Evolutionary conservation across 2,888 invertebrate species (phyloP).

Genomic region (Plemyria rubiginata): DNA sequence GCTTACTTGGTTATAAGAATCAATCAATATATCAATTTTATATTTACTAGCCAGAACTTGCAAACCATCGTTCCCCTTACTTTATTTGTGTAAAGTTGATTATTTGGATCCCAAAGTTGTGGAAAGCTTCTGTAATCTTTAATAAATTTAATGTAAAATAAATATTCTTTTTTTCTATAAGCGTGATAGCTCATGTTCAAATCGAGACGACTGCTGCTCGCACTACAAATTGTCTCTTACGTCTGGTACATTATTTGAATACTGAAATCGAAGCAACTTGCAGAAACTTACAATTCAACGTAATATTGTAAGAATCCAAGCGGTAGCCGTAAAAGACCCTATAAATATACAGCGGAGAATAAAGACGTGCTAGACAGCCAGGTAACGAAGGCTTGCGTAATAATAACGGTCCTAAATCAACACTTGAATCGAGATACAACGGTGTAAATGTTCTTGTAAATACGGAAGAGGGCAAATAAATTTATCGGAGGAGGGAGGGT

Average conservation of each 20-base stretch:
- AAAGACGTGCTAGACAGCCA: conserved; percentile 35
- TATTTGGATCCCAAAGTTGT: no score
- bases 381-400: conserved; percentile 43
- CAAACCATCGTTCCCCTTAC: no score
- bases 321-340: conserved; percentile 16
- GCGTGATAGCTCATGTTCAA: no score
- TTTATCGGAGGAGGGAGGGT: conserved; percentile 44
- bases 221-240: no score
- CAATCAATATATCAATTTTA: no score
- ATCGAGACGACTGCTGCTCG: no score
- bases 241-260: background rate
- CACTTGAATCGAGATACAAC: conserved; percentile 53
- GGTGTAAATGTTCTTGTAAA: conserved; percentile 64
- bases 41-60: no score
- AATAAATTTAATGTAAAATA: no score
- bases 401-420: conserved; percentile 70
- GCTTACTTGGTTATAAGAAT: no score
- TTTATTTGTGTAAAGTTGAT: no score
- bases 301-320: conserved; percentile 8
- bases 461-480: conserved; percentile 61
- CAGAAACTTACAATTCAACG: conserved; percentile 11
- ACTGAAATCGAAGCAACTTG: conserved; percentile 8
- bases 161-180: no score
- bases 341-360: conserved; percentile 27
- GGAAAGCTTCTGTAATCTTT: no score